A percentile compares a stretch with the other conserved stretches of the same genome.
phyloP scores from a whole-genome alignment of 2,797 vertebrate genomes.

The Lemur catta region DNA sequence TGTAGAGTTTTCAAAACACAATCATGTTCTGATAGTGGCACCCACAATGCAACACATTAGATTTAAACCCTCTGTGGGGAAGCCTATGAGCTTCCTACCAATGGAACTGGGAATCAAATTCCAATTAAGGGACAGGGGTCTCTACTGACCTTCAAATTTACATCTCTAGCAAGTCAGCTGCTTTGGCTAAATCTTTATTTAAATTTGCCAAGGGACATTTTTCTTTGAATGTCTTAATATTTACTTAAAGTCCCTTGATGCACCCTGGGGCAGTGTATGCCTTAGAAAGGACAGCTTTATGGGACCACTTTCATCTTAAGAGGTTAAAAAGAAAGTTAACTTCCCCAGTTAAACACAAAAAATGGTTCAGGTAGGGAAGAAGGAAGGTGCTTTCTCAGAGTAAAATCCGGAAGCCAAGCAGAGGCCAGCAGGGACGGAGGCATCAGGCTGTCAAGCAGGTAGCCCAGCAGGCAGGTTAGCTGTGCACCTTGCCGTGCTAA shows the following conservation, averaged over 20 bases:
- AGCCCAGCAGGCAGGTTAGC: constrained; percentile 21
- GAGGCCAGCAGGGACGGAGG: constrained; percentile 6
- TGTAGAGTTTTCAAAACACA: neutral
- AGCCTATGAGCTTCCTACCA: neutral
- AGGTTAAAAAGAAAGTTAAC: constrained; percentile 47
- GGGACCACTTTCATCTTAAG: constrained; percentile 11
- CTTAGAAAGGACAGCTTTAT: neutral
- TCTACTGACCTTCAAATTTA: neutral
- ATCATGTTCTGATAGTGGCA: neutral
- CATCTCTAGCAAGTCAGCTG: neutral
- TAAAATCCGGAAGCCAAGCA: neutral
- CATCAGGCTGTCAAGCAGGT: constrained; percentile 24
- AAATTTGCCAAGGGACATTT: neutral
- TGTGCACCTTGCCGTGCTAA: neutral
- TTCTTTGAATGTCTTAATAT: neutral
- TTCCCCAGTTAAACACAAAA: constrained; percentile 53
- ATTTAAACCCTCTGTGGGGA: neutral
- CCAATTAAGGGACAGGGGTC: neutral
- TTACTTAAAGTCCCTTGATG: neutral
- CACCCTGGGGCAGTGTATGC: neutral
- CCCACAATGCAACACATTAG: neutral
- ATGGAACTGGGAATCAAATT: neutral
- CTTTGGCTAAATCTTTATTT: neutral
- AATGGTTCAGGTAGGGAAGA: neutral
- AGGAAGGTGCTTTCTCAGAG: constrained; percentile 27